Conservation (phyloP, 2,888 invertebrate species). For the Hirtodrosophila cameraria region DNA sequence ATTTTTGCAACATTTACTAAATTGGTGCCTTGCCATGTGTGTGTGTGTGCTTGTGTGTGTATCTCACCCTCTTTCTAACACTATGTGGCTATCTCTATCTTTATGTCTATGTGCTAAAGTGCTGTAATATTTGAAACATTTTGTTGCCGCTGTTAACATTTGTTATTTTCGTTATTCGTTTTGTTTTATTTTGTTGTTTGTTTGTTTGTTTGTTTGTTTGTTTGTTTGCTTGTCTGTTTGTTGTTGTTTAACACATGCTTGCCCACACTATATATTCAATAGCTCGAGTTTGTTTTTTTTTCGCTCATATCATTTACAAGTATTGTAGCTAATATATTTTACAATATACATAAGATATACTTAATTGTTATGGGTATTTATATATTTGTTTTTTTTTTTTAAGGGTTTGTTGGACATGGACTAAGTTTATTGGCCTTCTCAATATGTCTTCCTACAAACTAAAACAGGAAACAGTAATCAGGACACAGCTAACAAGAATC, state of each 20-base stretch:
- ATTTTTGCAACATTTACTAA: slow-evolving; percentile 23
- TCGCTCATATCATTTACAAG: slow-evolving; percentile 34
- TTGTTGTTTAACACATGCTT: slow-evolving; percentile 17
- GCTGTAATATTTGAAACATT: slow-evolving; percentile 64
- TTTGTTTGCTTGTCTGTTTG: no score
- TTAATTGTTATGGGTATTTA: slow-evolving; percentile 22
- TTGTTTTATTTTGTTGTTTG: not conserved
- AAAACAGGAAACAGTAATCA: slow-evolving; percentile 1
- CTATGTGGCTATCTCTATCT: slow-evolving; percentile 35
- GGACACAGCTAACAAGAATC: slow-evolving; percentile 2
- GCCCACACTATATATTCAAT: slow-evolving; percentile 3
- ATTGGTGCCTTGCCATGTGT: slow-evolving; percentile 46
- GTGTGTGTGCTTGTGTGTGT: slow-evolving; percentile 5
- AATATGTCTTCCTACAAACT: not conserved
- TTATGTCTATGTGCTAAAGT: slow-evolving; percentile 66
- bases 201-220: not conserved
- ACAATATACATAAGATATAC: slow-evolving; percentile 53
- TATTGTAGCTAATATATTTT: slow-evolving; percentile 42
- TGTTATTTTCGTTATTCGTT: slow-evolving; percentile 1
- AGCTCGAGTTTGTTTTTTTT: no score
- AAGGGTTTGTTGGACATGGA: not conserved
- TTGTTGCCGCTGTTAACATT: slow-evolving; percentile 60
- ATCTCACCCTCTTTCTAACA: slow-evolving; percentile 17
- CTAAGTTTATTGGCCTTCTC: slow-evolving; percentile 17
- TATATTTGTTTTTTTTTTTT: not conserved